phyloP scores from a whole-genome alignment of 2,113 vertebrate species.

The Polypterus bichir region DNA sequence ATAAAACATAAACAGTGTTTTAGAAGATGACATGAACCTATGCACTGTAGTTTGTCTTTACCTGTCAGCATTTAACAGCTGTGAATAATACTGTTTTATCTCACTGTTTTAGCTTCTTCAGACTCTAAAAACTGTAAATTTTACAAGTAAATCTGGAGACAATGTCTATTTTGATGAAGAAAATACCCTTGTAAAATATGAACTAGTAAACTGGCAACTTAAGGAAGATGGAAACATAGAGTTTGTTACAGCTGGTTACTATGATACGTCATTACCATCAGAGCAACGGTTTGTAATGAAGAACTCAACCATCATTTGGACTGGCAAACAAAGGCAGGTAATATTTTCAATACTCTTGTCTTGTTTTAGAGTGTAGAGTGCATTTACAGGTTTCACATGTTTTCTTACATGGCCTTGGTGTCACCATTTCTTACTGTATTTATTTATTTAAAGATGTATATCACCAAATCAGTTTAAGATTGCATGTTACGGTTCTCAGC shows the following conservation, averaged over 20 bases:
- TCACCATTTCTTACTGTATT: too few species aligned
- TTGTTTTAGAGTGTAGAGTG: too few species aligned
- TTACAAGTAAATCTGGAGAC: not conserved
- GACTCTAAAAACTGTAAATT: conserved; percentile 2
- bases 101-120: not conserved
- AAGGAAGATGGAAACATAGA: not conserved
- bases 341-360: too few species aligned
- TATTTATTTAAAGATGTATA: too few species aligned
- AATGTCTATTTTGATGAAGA: not conserved
- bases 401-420: too few species aligned
- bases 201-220: not conserved
- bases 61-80: too few species aligned
- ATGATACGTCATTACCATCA: not conserved
- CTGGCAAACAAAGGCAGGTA: not conserved
- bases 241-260: not conserved
- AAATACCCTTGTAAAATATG: not conserved
- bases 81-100: not conserved
- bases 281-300: not conserved
- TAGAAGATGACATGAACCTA: not conserved
- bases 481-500: too few species aligned
- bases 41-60: too few species aligned
- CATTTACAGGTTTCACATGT: too few species aligned
- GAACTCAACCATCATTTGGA: not conserved
- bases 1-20: not conserved
- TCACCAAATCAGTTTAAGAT: too few species aligned